phyloP scores from a whole-genome alignment of 2,797 vertebrate genomes.

The Choloepus didactylus region DNA sequence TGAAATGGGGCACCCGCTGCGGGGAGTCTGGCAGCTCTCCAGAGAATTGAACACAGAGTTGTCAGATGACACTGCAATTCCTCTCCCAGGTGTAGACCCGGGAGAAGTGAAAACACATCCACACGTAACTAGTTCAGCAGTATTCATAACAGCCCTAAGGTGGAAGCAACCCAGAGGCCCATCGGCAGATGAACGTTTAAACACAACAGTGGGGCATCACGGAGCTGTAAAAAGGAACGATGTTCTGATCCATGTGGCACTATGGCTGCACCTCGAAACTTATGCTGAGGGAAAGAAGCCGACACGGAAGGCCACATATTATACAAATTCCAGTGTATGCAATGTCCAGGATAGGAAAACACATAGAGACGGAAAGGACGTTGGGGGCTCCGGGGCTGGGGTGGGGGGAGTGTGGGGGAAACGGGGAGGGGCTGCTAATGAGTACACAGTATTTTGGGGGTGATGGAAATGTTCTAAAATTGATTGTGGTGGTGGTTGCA shows the following conservation, averaged over 20 bases:
- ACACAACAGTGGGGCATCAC: background rate
- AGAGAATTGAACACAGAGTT: background rate
- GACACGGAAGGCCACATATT: background rate
- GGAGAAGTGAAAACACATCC: background rate
- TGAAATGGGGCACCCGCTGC: background rate
- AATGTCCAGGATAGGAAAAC: background rate
- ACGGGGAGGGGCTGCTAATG: fast-evolving
- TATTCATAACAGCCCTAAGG: background rate
- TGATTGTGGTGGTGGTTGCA: fast-evolving
- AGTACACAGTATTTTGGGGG: background rate
- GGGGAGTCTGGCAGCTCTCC: background rate
- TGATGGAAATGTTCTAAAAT: background rate
- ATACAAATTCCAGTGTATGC: too few relatives aligned
- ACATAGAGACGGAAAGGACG: background rate
- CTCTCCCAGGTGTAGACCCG: background rate
- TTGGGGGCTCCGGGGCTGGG: background rate
- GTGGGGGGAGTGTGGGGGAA: too few relatives aligned
- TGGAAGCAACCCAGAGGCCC: background rate
- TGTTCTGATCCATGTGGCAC: fast-evolving
- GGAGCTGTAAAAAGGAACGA: background rate
- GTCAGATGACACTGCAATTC: background rate
- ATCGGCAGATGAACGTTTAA: background rate
- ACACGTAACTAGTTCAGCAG: background rate
- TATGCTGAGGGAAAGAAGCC: fast-evolving
- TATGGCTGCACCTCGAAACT: background rate